phyloP scores from a whole-genome alignment of 2,888 invertebrate species.

The Cryptosula pallasiana region DNA sequence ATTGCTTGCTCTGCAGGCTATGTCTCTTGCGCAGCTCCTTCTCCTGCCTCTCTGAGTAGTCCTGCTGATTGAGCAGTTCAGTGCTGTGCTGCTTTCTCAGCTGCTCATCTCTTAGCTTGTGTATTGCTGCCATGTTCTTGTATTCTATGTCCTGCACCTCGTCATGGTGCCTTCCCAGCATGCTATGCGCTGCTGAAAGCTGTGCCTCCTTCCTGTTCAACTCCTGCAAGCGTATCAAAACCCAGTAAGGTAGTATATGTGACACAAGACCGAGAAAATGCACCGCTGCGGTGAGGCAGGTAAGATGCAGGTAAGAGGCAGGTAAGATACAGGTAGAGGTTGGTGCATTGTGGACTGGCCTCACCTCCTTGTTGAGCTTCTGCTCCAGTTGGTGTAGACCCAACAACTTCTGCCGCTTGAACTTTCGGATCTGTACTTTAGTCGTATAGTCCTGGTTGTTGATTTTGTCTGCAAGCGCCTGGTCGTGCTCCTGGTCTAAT shows the following conservation, averaged over 20 bases:
- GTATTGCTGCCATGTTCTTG: slow-evolving; percentile 88
- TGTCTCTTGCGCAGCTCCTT: slow-evolving; percentile 93
- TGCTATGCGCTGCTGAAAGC: slow-evolving; percentile 86
- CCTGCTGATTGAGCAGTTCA: slow-evolving; percentile 77
- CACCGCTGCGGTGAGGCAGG: too few relatives aligned
- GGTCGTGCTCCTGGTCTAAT: slow-evolving; percentile 41
- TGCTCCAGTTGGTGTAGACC: slow-evolving; percentile 82
- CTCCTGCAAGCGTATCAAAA: slow-evolving; percentile 73
- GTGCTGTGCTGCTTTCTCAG: slow-evolving; percentile 82
- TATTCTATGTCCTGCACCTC: slow-evolving; percentile 93
- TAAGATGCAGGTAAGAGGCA: too few relatives aligned
- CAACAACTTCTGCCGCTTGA: slow-evolving; percentile 81
- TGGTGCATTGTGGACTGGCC: too few relatives aligned
- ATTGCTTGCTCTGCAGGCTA: slow-evolving; percentile 91
- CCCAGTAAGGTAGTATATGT: too few relatives aligned
- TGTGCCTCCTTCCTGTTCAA: slow-evolving; percentile 90
- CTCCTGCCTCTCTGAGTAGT: slow-evolving; percentile 90
- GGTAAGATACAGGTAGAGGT: too few relatives aligned
- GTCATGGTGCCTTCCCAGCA: slow-evolving; percentile 92
- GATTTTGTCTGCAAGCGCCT: slow-evolving; percentile 74
- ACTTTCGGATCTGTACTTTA: slow-evolving; percentile 86
- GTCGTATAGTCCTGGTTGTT: slow-evolving; percentile 83
- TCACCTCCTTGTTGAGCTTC: slow-evolving; percentile 79
- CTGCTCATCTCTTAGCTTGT: slow-evolving; percentile 68
- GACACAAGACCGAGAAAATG: too few relatives aligned